These are phyloP conservation scores for Lophura nycthemera DNA, from an alignment of 2,113 vertebrate genomes.

Conservation along the genomic window DNA sequence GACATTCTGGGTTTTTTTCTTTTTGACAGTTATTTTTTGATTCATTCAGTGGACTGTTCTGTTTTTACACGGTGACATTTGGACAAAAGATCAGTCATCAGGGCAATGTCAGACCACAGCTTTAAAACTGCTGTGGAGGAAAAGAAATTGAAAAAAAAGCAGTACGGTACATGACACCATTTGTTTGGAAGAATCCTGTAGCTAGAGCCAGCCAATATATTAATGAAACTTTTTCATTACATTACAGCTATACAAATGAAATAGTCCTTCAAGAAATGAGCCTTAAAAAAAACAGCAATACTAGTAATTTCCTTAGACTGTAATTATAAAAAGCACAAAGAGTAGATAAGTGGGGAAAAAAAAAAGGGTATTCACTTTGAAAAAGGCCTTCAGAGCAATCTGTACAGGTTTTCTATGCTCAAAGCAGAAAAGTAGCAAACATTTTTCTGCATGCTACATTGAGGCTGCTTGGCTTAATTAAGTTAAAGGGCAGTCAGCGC, in stretches of 20 bases:
- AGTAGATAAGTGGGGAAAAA: not conserved
- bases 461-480: not conserved
- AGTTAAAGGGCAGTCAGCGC: not conserved
- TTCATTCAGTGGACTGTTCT: not conserved
- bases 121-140: not conserved
- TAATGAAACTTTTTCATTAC: not conserved
- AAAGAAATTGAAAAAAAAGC: not conserved
- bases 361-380: not conserved
- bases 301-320: not conserved
- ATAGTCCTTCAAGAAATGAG: not conserved
- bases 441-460: not conserved
- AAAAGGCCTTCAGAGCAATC: not conserved
- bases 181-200: not conserved
- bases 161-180: not conserved
- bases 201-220: not conserved
- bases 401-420: not conserved
- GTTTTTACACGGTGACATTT: not conserved
- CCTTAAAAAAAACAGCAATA: too few relatives aligned
- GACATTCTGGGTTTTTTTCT: not conserved
- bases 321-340: not conserved
- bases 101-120: not conserved
- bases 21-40: not conserved
- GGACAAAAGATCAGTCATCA: not conserved
- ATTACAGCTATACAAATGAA: not conserved
- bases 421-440: not conserved